These are phyloP conservation scores for Oryzaephilus surinamensis DNA, from an alignment of 1,140 invertebrate species.

Conservation along the genomic window DNA sequence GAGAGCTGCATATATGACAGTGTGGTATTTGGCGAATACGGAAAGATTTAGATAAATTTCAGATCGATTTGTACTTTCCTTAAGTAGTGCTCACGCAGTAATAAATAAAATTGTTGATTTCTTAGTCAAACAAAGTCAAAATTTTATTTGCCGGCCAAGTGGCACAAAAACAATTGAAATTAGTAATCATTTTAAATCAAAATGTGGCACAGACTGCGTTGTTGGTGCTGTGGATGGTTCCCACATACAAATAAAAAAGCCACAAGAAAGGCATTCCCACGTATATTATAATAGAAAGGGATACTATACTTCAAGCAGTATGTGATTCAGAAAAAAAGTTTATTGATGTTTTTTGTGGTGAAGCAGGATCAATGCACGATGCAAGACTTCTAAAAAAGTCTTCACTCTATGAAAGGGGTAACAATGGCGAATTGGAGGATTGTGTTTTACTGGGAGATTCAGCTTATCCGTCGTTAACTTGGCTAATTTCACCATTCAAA, in stretches of 20 bases:
- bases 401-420: too few species aligned
- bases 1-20: constrained; percentile 12
- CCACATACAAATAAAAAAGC: constrained; percentile 18
- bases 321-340: constrained; percentile 17
- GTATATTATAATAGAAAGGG: constrained; percentile 23
- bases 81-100: constrained; percentile 1
- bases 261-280: constrained; percentile 3
- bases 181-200: too few species aligned
- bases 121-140: too few species aligned
- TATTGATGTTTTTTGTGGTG: constrained; percentile 15
- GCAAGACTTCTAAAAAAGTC: constrained; percentile 15
- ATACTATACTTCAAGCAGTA: constrained; percentile 20
- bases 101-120: background rate
- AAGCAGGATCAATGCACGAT: constrained; percentile 18
- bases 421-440: too few species aligned
- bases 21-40: constrained; percentile 14
- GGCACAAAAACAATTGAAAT: too few species aligned
- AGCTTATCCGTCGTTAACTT: constrained; percentile 3
- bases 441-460: constrained; percentile 5
- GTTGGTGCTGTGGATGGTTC: constrained; percentile 20
- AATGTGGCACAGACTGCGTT: too few species aligned
- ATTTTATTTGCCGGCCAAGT: too few species aligned
- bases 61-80: constrained; percentile 11
- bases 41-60: constrained; percentile 16
- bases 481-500: constrained; percentile 4